These are phyloP conservation scores for Melierax canorus DNA, from an alignment of 2,113 vertebrate species.

Conservation along the genomic window DNA sequence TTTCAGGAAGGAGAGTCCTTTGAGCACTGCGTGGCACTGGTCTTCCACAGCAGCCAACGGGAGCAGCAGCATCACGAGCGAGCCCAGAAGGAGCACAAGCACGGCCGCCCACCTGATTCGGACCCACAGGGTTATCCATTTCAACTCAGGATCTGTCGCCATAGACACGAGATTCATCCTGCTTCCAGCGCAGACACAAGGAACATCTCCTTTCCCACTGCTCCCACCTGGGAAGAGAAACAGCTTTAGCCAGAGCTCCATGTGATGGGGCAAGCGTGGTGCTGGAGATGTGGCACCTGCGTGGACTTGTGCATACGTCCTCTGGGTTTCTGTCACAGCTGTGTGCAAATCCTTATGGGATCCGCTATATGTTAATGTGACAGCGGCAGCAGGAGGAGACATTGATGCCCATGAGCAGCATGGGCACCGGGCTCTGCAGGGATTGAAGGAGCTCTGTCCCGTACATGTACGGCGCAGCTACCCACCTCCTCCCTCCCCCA, in stretches of 20 bases:
- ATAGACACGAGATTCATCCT: conserved; percentile 70
- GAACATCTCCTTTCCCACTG: background rate
- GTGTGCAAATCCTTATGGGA: fast-evolving
- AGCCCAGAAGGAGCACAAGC: conserved; percentile 78
- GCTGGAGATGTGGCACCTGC: fast-evolving
- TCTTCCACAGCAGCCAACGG: conserved; percentile 80
- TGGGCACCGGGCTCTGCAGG: background rate
- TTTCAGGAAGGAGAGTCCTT: conserved; percentile 78
- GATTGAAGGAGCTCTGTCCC: too few species aligned
- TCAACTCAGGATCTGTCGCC: conserved; percentile 73
- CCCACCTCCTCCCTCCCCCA: background rate
- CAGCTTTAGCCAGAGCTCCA: background rate
- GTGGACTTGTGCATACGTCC: fast-evolving
- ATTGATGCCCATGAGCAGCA: fast-evolving
- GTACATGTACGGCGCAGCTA: fast-evolving
- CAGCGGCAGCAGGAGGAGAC: background rate
- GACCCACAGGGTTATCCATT: conserved; percentile 74
- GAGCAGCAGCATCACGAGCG: conserved; percentile 80
- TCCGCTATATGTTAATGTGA: fast-evolving
- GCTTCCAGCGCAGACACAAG: background rate
- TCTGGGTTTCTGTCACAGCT: background rate
- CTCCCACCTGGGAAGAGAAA: background rate
- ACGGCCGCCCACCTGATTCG: conserved; percentile 79
- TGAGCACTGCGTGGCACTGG: conserved; percentile 72
- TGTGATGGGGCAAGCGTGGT: fast-evolving